Evolutionary conservation across 2,113 vertebrate species (phyloP).

Genomic region (Odocoileus virginianus): DNA sequence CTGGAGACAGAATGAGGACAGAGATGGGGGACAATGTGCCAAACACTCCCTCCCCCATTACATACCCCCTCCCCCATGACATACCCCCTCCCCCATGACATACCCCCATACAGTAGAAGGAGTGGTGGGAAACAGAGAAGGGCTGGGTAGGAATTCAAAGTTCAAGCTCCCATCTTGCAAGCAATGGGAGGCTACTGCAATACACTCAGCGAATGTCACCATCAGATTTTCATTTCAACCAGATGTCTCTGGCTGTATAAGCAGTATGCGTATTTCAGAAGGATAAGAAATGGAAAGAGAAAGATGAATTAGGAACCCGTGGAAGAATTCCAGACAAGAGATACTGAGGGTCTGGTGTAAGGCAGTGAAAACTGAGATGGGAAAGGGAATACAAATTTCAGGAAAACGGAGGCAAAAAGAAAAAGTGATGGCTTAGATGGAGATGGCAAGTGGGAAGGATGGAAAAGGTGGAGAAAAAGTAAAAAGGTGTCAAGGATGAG

Average conservation of each 20-base stretch:
- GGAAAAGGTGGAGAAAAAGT: neutral
- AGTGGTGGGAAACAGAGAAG: neutral
- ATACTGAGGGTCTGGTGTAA: neutral
- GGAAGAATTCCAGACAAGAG: neutral
- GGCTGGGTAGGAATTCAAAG: neutral
- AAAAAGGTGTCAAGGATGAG: neutral
- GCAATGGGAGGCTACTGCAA: neutral
- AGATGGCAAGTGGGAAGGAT: neutral
- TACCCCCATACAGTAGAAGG: neutral
- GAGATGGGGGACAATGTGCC: neutral
- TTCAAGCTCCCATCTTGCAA: neutral
- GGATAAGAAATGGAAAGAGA: neutral
- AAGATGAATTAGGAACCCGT: neutral
- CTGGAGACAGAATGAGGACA: neutral
- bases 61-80: neutral
- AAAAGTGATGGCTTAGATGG: neutral
- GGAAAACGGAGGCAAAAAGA: neutral
- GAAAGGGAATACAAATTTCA: neutral
- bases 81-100: rapidly evolving
- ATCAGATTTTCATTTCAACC: neutral
- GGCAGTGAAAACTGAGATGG: neutral
- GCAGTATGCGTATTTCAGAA: neutral
- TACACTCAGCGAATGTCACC: neutral
- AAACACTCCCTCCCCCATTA: neutral
- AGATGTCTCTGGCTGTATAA: neutral